A percentile compares a stretch with the other conserved stretches of the same genome.
Conservation (phyloP, 1,140 invertebrate genomes). For the Caenorhabditis tropicalis region DNA sequence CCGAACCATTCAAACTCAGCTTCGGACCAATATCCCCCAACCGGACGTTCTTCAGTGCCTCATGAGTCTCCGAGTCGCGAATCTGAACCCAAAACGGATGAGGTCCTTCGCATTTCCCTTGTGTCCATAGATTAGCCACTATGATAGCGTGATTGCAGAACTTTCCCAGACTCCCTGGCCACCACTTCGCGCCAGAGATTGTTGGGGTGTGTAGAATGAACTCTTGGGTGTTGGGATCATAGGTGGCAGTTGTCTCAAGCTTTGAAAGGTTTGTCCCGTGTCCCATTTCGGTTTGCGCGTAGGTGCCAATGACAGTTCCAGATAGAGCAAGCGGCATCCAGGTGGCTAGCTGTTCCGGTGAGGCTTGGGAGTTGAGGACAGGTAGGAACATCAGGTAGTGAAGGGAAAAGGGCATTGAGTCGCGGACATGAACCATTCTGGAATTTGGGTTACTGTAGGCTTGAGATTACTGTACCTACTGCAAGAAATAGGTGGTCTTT, state of each 20-base stretch:
- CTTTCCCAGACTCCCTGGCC: constrained; percentile 79
- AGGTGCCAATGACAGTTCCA: constrained; percentile 86
- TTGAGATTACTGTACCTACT: not conserved
- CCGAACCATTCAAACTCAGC: constrained; percentile 86
- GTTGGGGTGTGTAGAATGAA: constrained; percentile 87
- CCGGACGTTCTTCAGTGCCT: constrained; percentile 81
- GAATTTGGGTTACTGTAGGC: not conserved
- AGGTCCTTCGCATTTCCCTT: constrained; percentile 84
- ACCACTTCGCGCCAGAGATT: constrained; percentile 85
- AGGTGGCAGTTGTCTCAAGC: constrained; percentile 88
- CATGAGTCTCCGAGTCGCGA: constrained; percentile 84
- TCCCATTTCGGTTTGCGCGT: constrained; percentile 92
- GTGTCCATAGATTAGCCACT: constrained; percentile 85
- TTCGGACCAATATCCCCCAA: constrained; percentile 93
- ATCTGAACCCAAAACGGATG: constrained; percentile 92
- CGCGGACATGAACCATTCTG: constrained; percentile 76
- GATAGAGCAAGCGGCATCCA: constrained; percentile 85
- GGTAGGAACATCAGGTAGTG: constrained; percentile 94
- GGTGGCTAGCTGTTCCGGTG: constrained; percentile 83
- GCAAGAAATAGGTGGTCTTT: constrained; percentile 33
- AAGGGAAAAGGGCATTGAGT: constrained; percentile 82
- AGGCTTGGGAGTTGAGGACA: constrained; percentile 85
- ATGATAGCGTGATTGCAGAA: constrained; percentile 86
- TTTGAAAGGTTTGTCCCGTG: constrained; percentile 90
- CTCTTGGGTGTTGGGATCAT: constrained; percentile 83